Evolutionary conservation across 2,888 invertebrate genomes (phyloP).

Genomic region (Cephalotes varians): DNA sequence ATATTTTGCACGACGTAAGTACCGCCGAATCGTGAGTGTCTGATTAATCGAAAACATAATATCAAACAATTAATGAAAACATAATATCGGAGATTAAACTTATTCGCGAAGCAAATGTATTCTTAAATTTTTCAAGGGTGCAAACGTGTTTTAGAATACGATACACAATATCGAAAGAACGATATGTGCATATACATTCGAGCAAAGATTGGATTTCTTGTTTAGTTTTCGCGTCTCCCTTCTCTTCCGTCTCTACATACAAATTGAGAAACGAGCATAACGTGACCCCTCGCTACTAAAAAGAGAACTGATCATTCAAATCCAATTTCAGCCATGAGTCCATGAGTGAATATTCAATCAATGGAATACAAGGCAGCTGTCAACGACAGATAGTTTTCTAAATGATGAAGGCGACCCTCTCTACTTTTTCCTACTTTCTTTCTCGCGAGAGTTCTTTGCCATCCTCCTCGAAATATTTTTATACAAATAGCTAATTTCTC

Average conservation of each 20-base stretch:
- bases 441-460: not conserved
- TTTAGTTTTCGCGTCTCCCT: constrained; percentile 1
- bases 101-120: not conserved
- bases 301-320: constrained; percentile 70
- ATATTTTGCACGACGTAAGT: constrained; percentile 97
- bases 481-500: constrained; percentile 19
- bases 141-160: not conserved
- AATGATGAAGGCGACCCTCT: constrained; percentile 66
- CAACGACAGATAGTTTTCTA: constrained; percentile 78
- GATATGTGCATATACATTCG: not conserved
- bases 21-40: constrained; percentile 97
- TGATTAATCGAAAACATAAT: constrained; percentile 79
- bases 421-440: constrained; percentile 20
- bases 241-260: not conserved
- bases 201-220: constrained; percentile 14
- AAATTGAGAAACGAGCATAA: constrained; percentile 56
- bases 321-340: constrained; percentile 76
- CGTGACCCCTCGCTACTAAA: constrained; percentile 47
- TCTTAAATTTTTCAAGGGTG: not conserved
- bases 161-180: not conserved
- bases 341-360: constrained; percentile 76
- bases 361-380: constrained; percentile 77
- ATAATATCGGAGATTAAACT: constrained; percentile 8
- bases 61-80: not conserved
- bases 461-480: constrained; percentile 34